phyloP scores from a whole-genome alignment of 1,140 invertebrate species.

The Zaprionus ghesquierei region DNA sequence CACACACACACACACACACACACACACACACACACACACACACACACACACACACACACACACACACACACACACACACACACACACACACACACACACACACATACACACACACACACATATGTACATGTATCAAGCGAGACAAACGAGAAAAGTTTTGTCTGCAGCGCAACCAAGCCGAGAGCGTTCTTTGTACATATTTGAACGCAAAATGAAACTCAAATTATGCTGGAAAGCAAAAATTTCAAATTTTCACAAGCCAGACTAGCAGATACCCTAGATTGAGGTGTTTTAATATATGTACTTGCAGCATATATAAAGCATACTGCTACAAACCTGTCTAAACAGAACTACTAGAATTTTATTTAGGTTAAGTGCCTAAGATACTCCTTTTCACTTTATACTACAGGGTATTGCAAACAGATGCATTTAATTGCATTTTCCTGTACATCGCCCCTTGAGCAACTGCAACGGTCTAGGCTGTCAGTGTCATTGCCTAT shows the following conservation, averaged over 20 bases:
- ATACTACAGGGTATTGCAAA: not conserved
- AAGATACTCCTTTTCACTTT: not conserved
- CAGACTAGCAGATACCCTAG: not conserved
- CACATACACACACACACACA: not conserved
- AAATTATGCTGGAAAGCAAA: slow-evolving; percentile 42
- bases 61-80: not conserved
- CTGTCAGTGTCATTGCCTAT: slow-evolving; percentile 31
- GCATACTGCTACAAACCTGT: no score
- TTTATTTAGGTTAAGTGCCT: no score
- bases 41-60: not conserved
- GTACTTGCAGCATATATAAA: no score
- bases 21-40: not conserved
- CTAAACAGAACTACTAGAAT: no score
- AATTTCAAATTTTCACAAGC: not conserved
- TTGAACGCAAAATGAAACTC: slow-evolving; percentile 53
- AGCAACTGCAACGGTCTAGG: slow-evolving; percentile 35
- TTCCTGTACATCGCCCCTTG: slow-evolving; percentile 37
- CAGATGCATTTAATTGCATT: slow-evolving; percentile 59
- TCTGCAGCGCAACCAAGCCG: slow-evolving; percentile 18
- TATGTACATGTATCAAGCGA: not conserved
- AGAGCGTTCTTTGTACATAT: slow-evolving; percentile 48
- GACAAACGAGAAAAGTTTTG: slow-evolving; percentile 40
- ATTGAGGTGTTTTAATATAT: not conserved
- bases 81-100: not conserved
- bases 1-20: not conserved